phyloP scores from a whole-genome alignment of 2,113 vertebrate genomes.

The Rhombomys opimus region DNA sequence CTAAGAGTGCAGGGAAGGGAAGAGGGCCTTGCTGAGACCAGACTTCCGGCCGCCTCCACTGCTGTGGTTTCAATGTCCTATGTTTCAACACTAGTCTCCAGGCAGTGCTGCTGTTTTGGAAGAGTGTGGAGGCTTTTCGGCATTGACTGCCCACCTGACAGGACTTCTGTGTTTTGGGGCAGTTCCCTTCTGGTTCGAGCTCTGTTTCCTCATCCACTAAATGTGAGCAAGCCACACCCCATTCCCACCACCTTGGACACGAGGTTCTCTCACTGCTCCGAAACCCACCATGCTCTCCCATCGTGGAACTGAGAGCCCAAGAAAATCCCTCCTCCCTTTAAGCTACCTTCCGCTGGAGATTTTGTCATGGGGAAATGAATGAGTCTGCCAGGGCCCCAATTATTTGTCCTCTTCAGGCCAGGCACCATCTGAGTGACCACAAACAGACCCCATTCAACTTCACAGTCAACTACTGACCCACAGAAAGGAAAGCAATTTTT shows the following conservation, averaged over 20 bases:
- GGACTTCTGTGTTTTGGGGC: background rate
- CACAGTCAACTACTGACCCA: background rate
- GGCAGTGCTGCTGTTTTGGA: background rate
- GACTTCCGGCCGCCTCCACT: background rate
- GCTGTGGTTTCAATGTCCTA: background rate
- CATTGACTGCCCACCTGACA: background rate
- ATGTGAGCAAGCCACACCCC: background rate
- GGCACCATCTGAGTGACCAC: background rate
- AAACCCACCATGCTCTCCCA: background rate
- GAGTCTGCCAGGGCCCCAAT: background rate
- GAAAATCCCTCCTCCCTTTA: background rate
- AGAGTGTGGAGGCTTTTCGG: background rate
- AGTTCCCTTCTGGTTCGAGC: background rate
- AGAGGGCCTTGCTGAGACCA: background rate
- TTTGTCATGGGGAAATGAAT: background rate
- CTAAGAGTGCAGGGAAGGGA: background rate
- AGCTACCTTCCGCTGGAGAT: background rate
- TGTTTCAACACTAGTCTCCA: background rate
- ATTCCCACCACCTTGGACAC: too few species aligned
- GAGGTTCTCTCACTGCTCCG: background rate
- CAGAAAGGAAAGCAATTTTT: background rate
- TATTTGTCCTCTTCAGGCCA: background rate
- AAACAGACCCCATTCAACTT: background rate
- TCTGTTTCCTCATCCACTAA: background rate
- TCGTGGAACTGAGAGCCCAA: background rate